A percentile compares a stretch with the other conserved stretches of the same genome.
Evolutionary conservation across 2,888 invertebrate genomes (phyloP).

Genomic region (Epinotia bilunana): DNA sequence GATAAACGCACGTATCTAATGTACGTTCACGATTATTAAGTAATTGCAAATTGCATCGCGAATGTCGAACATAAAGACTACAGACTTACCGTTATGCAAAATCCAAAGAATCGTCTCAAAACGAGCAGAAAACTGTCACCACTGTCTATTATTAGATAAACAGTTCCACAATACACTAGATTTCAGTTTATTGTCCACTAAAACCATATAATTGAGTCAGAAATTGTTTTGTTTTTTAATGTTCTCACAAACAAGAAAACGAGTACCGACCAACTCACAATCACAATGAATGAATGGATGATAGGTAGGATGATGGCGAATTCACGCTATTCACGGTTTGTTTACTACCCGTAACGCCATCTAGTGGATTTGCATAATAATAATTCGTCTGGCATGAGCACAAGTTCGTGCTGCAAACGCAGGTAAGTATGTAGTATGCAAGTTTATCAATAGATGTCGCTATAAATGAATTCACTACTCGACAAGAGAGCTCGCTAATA

Average conservation of each 20-base stretch:
- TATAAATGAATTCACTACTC: conserved; percentile 14
- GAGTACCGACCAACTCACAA: conserved; percentile 28
- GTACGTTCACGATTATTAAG: conserved; percentile 33
- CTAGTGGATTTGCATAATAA: not conserved
- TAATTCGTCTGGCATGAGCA: not conserved
- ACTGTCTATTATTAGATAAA: conserved; percentile 24
- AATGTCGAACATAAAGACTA: conserved; percentile 16
- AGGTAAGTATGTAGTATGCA: not conserved
- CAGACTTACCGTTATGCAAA: conserved; percentile 40
- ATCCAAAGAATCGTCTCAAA: conserved; percentile 26
- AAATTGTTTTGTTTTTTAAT: conserved; percentile 33
- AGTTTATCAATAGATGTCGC: conserved; percentile 41
- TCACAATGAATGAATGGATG: conserved; percentile 41
- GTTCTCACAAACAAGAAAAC: conserved; percentile 35
- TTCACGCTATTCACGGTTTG: conserved; percentile 35
- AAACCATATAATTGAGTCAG: conserved; percentile 20
- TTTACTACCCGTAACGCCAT: conserved; percentile 40
- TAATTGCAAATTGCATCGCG: conserved; percentile 30
- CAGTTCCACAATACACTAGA: conserved; percentile 20
- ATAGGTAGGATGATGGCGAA: conserved; percentile 37
- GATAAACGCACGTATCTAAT: conserved; percentile 19
- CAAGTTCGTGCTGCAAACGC: not conserved
- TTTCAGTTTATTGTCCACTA: conserved; percentile 17
- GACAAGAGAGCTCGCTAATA: conserved; percentile 46
- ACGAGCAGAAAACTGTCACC: conserved; percentile 13